Evolutionary conservation across 2,113 vertebrate species (phyloP).

Genomic region (Hiodon tergisus): DNA sequence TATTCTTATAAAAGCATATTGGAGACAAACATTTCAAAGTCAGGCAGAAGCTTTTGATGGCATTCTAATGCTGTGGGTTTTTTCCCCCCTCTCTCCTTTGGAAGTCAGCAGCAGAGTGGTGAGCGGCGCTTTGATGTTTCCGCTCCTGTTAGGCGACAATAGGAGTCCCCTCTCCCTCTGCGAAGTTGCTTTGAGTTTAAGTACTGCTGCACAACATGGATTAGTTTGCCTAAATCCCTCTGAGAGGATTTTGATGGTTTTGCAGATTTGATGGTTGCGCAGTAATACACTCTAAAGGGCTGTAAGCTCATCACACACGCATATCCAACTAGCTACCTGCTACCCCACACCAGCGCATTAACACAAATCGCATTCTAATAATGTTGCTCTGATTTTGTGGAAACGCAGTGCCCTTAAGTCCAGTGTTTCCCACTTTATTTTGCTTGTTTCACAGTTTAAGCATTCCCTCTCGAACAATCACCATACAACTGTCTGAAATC

Average conservation of each 20-base stretch:
- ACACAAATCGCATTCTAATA: neutral
- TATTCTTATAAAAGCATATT: neutral
- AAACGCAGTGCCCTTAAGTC: neutral
- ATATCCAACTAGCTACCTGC: neutral
- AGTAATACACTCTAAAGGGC: conserved; percentile 31
- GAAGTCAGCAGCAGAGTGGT: conserved; percentile 44
- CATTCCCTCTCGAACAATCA: too few species aligned
- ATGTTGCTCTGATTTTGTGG: neutral
- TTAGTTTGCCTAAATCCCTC: conserved; percentile 43
- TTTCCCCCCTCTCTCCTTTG: conserved; percentile 14
- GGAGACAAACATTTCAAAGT: conserved; percentile 61
- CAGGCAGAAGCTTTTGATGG: conserved; percentile 56
- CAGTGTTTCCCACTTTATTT: too few species aligned
- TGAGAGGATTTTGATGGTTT: conserved; percentile 17
- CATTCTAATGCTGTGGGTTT: conserved; percentile 60
- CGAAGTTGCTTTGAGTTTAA: conserved; percentile 43
- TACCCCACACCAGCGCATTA: neutral
- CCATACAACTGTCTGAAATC: too few species aligned
- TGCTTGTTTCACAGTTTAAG: conserved; percentile 28
- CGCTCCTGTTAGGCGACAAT: conserved; percentile 49
- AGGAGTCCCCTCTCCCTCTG: conserved; percentile 33
- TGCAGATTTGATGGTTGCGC: conserved; percentile 22
- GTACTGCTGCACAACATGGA: conserved; percentile 47
- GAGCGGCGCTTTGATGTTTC: conserved; percentile 57
- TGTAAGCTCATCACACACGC: conserved; percentile 24